A percentile compares a stretch with the other conserved stretches of the same genome.
Conservation (phyloP, 23 tunicate genomes). For the Trididemnum nubilum region DNA sequence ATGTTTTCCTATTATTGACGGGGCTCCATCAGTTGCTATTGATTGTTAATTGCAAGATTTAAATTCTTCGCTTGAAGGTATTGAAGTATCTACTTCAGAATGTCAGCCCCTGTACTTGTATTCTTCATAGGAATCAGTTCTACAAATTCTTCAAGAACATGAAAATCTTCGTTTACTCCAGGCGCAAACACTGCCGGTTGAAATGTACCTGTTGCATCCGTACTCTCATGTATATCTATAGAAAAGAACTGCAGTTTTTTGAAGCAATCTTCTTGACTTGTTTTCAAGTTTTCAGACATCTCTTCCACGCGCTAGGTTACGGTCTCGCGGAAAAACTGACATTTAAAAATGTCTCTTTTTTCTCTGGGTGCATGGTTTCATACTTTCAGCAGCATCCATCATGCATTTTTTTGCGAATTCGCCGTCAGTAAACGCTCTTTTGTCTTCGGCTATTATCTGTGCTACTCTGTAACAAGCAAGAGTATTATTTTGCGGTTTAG, state of each 20-base stretch:
- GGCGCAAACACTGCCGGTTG: constrained; percentile 48
- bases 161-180: constrained; percentile 62
- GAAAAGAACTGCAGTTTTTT: constrained; percentile 71
- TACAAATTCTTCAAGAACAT: constrained; percentile 74
- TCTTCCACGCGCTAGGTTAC: constrained; percentile 75
- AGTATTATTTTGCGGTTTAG: constrained; percentile 47
- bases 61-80: constrained; percentile 60
- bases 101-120: constrained; percentile 71
- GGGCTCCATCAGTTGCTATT: constrained; percentile 56
- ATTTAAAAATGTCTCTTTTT: constrained; percentile 62
- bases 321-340: constrained; percentile 84
- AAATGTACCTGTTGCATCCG: constrained; percentile 47
- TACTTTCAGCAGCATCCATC: constrained; percentile 73
- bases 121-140: constrained; percentile 63
- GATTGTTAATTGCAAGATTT: constrained; percentile 52
- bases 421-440: constrained; percentile 81
- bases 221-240: constrained; percentile 73
- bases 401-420: constrained; percentile 75
- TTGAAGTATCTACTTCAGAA: constrained; percentile 67
- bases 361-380: constrained; percentile 66
- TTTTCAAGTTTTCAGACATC: constrained; percentile 66
- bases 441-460: constrained; percentile 66
- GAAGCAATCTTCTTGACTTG: constrained; percentile 57
- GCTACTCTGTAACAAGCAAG: constrained; percentile 77
- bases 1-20: constrained; percentile 53